A percentile compares a stretch with the other conserved stretches of the same genome.
Conservation (phyloP, 2,888 invertebrate genomes). For the Dasysyrphus albostriatus region DNA sequence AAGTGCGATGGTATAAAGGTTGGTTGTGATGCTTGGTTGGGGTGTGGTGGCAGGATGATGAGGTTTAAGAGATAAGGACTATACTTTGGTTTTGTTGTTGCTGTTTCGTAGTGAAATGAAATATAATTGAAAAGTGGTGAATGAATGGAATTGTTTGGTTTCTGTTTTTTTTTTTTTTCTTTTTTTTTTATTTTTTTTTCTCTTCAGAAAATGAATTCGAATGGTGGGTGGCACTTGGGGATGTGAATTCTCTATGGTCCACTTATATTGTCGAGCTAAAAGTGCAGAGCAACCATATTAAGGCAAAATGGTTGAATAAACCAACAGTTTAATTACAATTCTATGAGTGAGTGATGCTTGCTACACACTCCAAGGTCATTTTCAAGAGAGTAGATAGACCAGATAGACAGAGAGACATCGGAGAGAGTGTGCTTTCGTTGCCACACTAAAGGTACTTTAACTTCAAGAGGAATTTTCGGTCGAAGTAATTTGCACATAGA, state of each 20-base stretch:
- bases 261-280: slow-evolving; percentile 57
- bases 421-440: background rate
- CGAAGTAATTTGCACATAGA: slow-evolving; percentile 23
- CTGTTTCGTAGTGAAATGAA: slow-evolving; percentile 31
- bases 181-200: background rate
- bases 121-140: slow-evolving; percentile 57
- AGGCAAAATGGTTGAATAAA: slow-evolving; percentile 47
- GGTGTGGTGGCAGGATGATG: background rate
- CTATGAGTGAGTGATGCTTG: slow-evolving; percentile 17
- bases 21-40: background rate
- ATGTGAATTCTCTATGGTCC: slow-evolving; percentile 45
- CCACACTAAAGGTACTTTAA: slow-evolving; percentile 7
- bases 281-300: slow-evolving; percentile 73
- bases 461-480: slow-evolving; percentile 32
- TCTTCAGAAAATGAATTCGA: slow-evolving; percentile 27
- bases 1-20: background rate
- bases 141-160: slow-evolving; percentile 47
- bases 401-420: background rate
- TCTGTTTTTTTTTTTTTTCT: background rate
- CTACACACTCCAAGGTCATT: slow-evolving; percentile 35
- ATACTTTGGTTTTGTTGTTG: slow-evolving; percentile 38
- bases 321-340: slow-evolving; percentile 41
- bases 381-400: background rate
- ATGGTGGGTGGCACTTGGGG: background rate
- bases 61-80: slow-evolving; percentile 34